phyloP scores from a whole-genome alignment of 1,140 invertebrate genomes.

The Sarcophaga bullata region DNA sequence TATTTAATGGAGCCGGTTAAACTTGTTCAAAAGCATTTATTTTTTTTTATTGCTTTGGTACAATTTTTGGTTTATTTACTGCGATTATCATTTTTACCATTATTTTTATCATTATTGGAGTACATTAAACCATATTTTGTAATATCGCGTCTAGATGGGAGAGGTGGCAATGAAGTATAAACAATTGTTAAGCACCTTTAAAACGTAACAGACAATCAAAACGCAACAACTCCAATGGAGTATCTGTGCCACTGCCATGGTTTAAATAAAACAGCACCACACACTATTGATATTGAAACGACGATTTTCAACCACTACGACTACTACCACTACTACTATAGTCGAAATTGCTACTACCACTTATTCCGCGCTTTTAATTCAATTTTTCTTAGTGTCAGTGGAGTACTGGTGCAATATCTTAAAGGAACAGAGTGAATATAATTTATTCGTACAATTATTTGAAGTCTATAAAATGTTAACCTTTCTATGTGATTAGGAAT shows the following conservation, averaged over 20 bases:
- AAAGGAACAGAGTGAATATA: background rate
- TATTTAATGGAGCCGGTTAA: constrained; percentile 35
- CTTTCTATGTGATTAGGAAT: no score
- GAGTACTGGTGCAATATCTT: background rate
- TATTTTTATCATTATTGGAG: constrained; percentile 21
- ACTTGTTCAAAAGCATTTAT: constrained; percentile 31
- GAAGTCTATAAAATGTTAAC: no score
- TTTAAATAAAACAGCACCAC: constrained; percentile 36
- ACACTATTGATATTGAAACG: background rate
- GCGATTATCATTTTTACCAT: constrained; percentile 10
- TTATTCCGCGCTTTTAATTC: constrained; percentile 47
- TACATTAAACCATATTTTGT: constrained; percentile 36
- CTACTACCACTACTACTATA: constrained; percentile 47
- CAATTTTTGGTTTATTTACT: background rate
- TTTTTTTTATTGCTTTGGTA: background rate
- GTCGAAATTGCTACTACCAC: constrained; percentile 52
- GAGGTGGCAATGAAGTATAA: constrained; percentile 36
- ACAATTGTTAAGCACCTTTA: constrained; percentile 28
- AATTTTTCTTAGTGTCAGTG: background rate
- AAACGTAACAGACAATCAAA: constrained; percentile 11
- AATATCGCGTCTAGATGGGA: background rate
- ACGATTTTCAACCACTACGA: constrained; percentile 32
- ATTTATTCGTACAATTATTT: background rate
- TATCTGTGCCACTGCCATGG: constrained; percentile 52
- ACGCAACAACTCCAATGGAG: background rate